Evolutionary conservation across 2,113 vertebrate species (phyloP), one percentile per base, ranked within the genome.

Genomic region (Orycteropus afer): DNA sequence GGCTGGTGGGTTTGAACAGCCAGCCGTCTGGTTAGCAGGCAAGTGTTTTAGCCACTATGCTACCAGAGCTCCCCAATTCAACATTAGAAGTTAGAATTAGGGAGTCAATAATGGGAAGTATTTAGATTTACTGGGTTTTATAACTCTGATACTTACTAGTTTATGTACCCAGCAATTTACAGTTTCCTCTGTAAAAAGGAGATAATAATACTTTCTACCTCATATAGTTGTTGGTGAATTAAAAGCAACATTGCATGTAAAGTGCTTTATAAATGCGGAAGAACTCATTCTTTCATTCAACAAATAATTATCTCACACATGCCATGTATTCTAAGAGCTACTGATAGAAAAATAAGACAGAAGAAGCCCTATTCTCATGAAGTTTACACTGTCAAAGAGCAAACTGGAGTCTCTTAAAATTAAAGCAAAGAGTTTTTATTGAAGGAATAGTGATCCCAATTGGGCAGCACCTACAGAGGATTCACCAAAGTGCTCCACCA

Each of bases 331-430:
- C 61, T 55, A 15, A 29, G 55, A 86, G 12, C 37, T 89, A 22
- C n/a, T 25, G 37, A 45, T 29, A 15, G 40, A 90, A 80, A 82
- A 84, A 77, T 63, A 89, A 63, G 32, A 84, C 32, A 42, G 18
- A 69, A 63, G 15, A 77, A 8, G 42, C 40, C 27, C 74, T 88
- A 40, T 90, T 95, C 96, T 78, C 42, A 71, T 61, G 32, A 86
- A 83, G 32, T 37, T 90, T 69, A 49, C 51, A 6, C 42, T 69
- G n/a, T 69, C 34, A 37, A 69, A 69, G 23, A 27, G 7, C 61
- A 63, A 29, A 63, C 7, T 29, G 23, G 61, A 29, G 4, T 63
- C 27, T 63, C 25, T 63, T 63, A 25, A 63, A 57, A 57, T 57
- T 15, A 57, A 17, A 57, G 20, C 55, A 57, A 4, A 57, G 10